Percentiles rank a stretch among this genome's conserved stretches.
phyloP scores from a whole-genome alignment of 2,888 invertebrate species.

The Drosophila neotestacea region DNA sequence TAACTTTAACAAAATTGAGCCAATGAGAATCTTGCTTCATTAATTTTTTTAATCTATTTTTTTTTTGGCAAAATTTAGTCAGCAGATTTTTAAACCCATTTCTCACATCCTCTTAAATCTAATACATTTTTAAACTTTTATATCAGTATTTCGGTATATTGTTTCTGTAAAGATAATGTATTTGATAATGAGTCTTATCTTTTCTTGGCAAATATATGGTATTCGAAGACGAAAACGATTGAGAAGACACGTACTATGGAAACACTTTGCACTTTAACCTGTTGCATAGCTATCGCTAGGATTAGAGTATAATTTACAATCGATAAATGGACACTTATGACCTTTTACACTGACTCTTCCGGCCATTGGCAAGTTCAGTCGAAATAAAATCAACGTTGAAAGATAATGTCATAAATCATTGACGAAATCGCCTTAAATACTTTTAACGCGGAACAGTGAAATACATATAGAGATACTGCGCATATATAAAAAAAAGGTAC shows the following conservation, averaged over 20 bases:
- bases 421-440: slow-evolving; percentile 51
- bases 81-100: too few relatives aligned
- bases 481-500: slow-evolving; percentile 24
- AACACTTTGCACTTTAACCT: slow-evolving; percentile 55
- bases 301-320: slow-evolving; percentile 52
- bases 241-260: slow-evolving; percentile 26
- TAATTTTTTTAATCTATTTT: too few relatives aligned
- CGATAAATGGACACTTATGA: slow-evolving; percentile 43
- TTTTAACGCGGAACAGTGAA: neutral
- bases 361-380: slow-evolving; percentile 43
- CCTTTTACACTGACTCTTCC: slow-evolving; percentile 51
- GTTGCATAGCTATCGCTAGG: slow-evolving; percentile 39
- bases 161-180: neutral
- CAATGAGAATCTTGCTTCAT: too few relatives aligned
- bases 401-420: slow-evolving; percentile 63
- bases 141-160: too few relatives aligned
- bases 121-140: too few relatives aligned
- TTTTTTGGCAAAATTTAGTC: too few relatives aligned
- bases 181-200: slow-evolving; percentile 10
- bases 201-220: neutral
- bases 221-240: neutral
- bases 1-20: neutral
- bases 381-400: slow-evolving; percentile 15
- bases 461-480: neutral
- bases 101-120: too few relatives aligned